A percentile compares a stretch with the other conserved stretches of the same genome.
Evolutionary conservation across 1,140 invertebrate species (phyloP).

Genomic region (Apocrypta bakeri): DNA sequence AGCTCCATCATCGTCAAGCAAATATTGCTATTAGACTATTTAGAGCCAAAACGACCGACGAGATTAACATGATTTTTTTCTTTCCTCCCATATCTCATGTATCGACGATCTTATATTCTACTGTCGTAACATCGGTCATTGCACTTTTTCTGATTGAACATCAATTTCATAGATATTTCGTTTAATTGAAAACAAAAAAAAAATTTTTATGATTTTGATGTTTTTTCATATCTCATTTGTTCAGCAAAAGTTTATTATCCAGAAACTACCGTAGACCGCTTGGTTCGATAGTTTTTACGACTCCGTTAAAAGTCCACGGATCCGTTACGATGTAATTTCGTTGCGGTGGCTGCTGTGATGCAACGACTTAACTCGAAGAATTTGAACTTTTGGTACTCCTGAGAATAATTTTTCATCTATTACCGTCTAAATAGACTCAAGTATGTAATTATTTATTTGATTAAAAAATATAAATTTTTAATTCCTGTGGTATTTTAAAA

Average conservation of each 20-base stretch:
- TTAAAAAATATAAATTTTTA: too few relatives aligned
- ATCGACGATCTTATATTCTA: neutral
- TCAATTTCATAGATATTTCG: neutral
- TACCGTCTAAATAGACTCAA: neutral
- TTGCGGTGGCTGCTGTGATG: neutral
- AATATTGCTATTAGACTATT: conserved; percentile 24
- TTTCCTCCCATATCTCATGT: neutral
- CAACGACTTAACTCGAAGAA: neutral
- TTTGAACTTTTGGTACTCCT: neutral
- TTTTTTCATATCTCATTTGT: neutral
- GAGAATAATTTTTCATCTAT: neutral
- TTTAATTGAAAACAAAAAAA: neutral
- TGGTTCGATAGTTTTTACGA: neutral
- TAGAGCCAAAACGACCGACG: too few relatives aligned
- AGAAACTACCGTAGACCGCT: neutral
- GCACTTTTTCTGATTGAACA: neutral
- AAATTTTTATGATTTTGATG: neutral
- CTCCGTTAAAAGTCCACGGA: neutral
- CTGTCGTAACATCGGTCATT: neutral
- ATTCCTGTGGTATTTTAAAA: too few relatives aligned
- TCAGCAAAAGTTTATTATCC: conserved; percentile 16
- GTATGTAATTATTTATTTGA: too few relatives aligned
- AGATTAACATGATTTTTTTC: neutral
- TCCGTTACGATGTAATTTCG: neutral
- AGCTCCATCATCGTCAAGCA: conserved; percentile 17